Conservation (phyloP, 2,797 vertebrate species). For the Sebastiscus albofasciatus region DNA sequence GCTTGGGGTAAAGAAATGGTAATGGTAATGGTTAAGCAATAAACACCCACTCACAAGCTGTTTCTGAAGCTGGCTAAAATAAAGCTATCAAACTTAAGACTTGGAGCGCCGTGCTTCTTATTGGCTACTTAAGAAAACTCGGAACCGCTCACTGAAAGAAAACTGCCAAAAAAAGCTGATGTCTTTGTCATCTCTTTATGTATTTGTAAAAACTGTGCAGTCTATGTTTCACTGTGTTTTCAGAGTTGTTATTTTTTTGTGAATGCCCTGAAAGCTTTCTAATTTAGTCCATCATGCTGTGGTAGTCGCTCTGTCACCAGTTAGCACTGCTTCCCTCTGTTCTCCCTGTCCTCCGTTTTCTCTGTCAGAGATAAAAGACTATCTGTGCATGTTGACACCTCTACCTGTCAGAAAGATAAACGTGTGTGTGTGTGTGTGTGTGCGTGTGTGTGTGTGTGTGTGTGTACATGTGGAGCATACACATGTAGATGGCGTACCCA, state of each 20-base stretch:
- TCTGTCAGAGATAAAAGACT: conserved; percentile 18
- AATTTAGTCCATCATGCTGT: conserved; percentile 17
- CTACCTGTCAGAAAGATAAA: conserved; percentile 12
- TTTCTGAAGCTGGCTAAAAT: not conserved
- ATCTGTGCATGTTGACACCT: conserved; percentile 19
- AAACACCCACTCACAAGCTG: too few relatives aligned
- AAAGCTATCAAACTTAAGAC: not conserved
- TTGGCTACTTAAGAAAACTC: not conserved
- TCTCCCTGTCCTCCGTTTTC: not conserved
- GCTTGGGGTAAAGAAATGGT: fast-evolving
- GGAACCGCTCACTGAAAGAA: not conserved
- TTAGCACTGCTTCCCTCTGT: conserved; percentile 1
- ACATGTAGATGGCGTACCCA: not conserved
- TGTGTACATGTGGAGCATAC: not conserved
- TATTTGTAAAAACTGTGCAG: not conserved
- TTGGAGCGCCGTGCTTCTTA: not conserved
- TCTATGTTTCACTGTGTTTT: not conserved
- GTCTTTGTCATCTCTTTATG: not conserved
- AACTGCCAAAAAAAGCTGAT: not conserved
- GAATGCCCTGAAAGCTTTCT: conserved; percentile 13
- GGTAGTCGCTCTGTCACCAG: conserved; percentile 25
- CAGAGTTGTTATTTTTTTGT: not conserved
- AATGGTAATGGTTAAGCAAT: too few relatives aligned
- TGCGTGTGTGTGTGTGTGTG: not conserved
- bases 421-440: not conserved